Base-by-base conservation (phyloP, 92 coral and sea anemone species). In the Metridium senile region DNA sequence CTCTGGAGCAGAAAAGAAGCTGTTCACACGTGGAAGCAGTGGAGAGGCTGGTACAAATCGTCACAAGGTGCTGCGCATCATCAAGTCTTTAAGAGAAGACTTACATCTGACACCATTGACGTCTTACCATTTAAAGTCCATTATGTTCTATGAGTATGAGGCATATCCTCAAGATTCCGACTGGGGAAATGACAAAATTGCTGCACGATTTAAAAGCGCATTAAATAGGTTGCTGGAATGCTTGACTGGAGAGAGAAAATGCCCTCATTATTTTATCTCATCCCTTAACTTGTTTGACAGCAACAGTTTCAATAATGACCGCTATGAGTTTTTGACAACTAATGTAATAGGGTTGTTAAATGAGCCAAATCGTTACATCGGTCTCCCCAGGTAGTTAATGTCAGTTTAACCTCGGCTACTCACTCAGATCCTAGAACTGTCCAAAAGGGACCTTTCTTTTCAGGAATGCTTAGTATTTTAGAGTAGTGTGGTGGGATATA, bases 91-190 rank as follows among this genome's bases (percentile, higher is more conserved):
- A 1, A 66, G 84, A 33, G 85, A 86, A 26, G 89, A n/a, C 49
- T 13, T 57, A 8, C 22, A 69, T 11, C 46, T 87, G 71, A 70
- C 61, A 8, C 94, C 92, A 0, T 39, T 92, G 69, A 92, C 82
- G 56, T 86, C 97, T 8, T 92, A 92, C 65, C 92, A 92, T 51
- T 70, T 92, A 58, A 92, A 92, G 70, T 90, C 97, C 28, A 72
- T 92, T 51, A 10, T 92, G 70, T 20, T 92, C 13, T 92, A 87
- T 10, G 94, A 92, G 70, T 83, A 87, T n/a, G 97, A 92, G 62
- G 66, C 32, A 21, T 58, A 68, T 56, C 94, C 97, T 0, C 19
- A 47, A 11, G 72, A 77, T 0, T 23, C 58, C 47, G 45, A 83
- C 26, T 92, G 97, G 97, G 26, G n/a, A 9, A 13, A 4, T 43